Conservation (phyloP, 2,888 invertebrate species). For the Xestia xanthographa region DNA sequence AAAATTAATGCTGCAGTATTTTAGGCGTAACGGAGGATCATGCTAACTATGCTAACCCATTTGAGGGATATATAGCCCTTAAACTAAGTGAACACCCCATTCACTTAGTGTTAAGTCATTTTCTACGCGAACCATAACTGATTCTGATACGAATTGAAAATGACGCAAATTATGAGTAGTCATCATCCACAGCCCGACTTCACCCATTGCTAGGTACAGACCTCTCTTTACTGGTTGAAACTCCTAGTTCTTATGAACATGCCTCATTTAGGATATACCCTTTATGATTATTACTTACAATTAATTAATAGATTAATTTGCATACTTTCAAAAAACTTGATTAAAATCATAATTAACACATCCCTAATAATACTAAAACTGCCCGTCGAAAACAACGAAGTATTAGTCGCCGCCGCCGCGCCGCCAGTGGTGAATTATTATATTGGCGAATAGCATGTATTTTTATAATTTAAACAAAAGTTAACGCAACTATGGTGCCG, state of each 20-base stretch:
- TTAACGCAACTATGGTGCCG: too few species aligned
- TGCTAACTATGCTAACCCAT: too few species aligned
- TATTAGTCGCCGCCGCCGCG: background rate
- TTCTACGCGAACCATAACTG: background rate
- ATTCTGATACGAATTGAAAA: background rate
- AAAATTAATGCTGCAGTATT: too few species aligned
- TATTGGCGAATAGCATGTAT: background rate
- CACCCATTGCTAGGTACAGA: too few species aligned
- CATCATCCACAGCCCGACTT: too few species aligned
- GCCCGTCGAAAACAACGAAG: background rate
- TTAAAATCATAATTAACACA: background rate
- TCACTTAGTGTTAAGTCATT: conserved; percentile 28
- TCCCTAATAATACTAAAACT: background rate
- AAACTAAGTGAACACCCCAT: background rate
- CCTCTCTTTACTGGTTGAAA: background rate
- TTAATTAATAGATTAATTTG: background rate
- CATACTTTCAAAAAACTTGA: too few species aligned
- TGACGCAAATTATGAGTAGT: background rate
- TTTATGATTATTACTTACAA: background rate
- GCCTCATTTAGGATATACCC: background rate
- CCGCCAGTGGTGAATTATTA: background rate
- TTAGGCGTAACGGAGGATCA: too few species aligned
- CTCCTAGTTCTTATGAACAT: background rate
- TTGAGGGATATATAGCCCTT: too few species aligned
- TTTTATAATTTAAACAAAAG: background rate